Conservation (phyloP, 53 echinoderm and acorn worm genomes). For the Hippasteria phrygiana region DNA sequence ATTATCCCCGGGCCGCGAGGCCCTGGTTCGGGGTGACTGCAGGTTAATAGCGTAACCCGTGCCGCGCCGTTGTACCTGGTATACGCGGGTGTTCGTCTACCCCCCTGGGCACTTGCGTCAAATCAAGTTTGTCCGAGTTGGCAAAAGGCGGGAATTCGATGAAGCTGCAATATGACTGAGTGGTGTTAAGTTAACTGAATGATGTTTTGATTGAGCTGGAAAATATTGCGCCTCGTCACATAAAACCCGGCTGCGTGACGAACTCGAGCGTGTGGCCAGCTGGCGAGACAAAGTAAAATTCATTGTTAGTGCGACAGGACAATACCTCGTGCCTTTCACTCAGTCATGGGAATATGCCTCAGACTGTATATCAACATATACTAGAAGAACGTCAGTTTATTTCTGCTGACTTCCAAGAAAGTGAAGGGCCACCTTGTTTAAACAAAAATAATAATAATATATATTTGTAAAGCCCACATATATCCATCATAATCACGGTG, state of each 20-base stretch:
- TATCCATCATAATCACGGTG: too few species aligned
- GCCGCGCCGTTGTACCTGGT: too few species aligned
- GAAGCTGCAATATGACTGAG: background rate
- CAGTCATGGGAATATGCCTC: too few species aligned
- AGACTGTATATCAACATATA: too few species aligned
- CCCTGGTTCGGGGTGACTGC: constrained; percentile 10
- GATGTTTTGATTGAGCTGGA: constrained; percentile 29
- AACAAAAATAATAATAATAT: too few species aligned
- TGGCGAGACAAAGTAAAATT: too few species aligned
- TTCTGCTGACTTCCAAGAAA: too few species aligned
- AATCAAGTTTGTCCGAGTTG: constrained; percentile 36
- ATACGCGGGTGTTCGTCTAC: background rate
- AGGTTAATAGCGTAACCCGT: constrained; percentile 15
- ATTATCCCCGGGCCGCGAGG: background rate
- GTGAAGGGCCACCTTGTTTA: too few species aligned
- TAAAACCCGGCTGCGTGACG: background rate
- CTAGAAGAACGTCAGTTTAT: too few species aligned
- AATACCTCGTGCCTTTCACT: too few species aligned
- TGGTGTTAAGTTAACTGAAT: constrained; percentile 30
- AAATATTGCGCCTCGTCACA: constrained; percentile 7
- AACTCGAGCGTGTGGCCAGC: background rate
- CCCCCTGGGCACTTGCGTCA: background rate
- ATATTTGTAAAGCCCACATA: too few species aligned
- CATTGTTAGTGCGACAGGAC: too few species aligned
- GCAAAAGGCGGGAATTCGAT: constrained; percentile 32